A percentile compares a stretch with the other conserved stretches of the same genome.
Evolutionary conservation across 2,797 vertebrate genomes (phyloP).

Genomic region (Melanotaenia nigrans): DNA sequence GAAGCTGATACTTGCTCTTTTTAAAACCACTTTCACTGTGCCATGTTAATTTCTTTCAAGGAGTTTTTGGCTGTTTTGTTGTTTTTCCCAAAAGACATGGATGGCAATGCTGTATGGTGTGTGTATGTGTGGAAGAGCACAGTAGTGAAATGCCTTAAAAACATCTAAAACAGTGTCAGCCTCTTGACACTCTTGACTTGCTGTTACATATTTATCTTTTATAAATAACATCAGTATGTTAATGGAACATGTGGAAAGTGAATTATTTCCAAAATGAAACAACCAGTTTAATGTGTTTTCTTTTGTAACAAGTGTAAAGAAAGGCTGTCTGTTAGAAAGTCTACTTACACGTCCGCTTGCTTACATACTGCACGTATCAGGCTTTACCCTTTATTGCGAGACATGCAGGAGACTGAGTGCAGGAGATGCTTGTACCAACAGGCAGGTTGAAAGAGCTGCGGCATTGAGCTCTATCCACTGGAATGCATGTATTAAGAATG

Average conservation of each 20-base stretch:
- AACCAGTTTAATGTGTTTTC: neutral
- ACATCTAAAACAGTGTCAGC: neutral
- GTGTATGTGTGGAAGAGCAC: neutral
- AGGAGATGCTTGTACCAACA: conserved; percentile 76
- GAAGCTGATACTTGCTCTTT: conserved; percentile 10
- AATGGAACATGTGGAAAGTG: neutral
- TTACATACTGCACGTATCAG: conserved; percentile 23
- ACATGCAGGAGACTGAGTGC: conserved; percentile 57
- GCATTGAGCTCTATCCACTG: conserved; percentile 68
- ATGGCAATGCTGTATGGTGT: conserved; percentile 2
- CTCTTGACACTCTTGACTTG: neutral
- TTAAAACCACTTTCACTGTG: conserved; percentile 10
- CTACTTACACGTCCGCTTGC: conserved; percentile 10
- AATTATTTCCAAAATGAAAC: neutral
- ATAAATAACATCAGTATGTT: neutral
- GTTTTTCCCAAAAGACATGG: neutral
- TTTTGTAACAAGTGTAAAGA: conserved; percentile 1
- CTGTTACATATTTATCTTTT: conserved; percentile 1
- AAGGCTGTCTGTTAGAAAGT: neutral
- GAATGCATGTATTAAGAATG: conserved; percentile 81
- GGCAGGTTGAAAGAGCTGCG: conserved; percentile 66
- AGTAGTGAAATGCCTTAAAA: neutral
- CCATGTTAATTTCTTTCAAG: neutral
- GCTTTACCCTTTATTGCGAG: conserved; percentile 41
- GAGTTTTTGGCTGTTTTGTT: neutral